Evolutionary conservation across 2,113 vertebrate species (phyloP).

Genomic region (Prochilodus magdalenae): DNA sequence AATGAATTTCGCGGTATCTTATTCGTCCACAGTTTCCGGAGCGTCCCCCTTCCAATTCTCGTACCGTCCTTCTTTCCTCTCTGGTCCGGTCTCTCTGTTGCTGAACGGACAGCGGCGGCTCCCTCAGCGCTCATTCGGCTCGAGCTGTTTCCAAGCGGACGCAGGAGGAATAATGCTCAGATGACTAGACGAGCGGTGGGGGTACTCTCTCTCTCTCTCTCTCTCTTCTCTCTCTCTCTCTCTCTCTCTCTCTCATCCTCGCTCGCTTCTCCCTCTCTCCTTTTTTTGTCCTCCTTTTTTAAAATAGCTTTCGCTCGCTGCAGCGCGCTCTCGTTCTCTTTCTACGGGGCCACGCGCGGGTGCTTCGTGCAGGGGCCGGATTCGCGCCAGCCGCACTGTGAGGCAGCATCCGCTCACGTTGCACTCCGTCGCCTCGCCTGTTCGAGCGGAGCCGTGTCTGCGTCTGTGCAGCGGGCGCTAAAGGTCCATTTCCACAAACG

Average conservation of each 20-base stretch:
- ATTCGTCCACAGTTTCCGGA: constrained; percentile 16
- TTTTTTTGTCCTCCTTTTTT: constrained; percentile 29
- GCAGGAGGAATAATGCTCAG: constrained; percentile 51
- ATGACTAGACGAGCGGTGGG: constrained; percentile 57
- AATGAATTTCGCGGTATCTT: background rate
- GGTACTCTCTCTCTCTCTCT: constrained; percentile 42
- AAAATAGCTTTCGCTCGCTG: no score
- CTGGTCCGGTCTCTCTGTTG: background rate
- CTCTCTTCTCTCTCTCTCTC: constrained; percentile 37
- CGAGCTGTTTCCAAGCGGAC: constrained; percentile 47
- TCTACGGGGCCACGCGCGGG: background rate
- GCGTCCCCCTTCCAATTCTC: no score
- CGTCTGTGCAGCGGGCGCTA: background rate
- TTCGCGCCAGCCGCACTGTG: constrained; percentile 49
- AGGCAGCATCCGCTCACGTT: constrained; percentile 57
- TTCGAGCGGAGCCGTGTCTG: background rate
- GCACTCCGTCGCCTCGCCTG: background rate
- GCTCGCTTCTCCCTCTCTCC: constrained; percentile 23
- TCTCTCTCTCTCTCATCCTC: constrained; percentile 47
- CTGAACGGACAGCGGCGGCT: constrained; percentile 53
- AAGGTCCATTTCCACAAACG: no score
- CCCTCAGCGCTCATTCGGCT: constrained; percentile 41
- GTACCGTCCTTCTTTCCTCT: background rate
- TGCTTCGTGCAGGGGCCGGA: constrained; percentile 33
- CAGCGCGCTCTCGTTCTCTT: constrained; percentile 31